Percentiles rank a stretch among this genome's conserved stretches.
Conservation (phyloP, 2,113 vertebrate genomes). For the Falco punctatus region DNA sequence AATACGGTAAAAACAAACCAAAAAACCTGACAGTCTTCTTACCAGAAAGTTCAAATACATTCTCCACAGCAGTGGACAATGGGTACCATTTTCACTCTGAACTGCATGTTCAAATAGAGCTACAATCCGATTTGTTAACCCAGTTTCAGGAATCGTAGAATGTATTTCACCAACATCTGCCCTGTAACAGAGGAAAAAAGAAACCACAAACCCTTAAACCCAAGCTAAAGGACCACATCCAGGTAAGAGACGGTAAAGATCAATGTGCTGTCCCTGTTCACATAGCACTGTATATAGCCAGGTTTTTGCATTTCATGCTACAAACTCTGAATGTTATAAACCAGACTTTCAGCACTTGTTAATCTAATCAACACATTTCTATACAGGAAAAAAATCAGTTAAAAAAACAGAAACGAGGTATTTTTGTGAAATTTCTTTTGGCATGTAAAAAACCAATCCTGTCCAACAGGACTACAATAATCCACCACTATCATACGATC, state of each 20-base stretch:
- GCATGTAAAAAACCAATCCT: neutral
- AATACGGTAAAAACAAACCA: neutral
- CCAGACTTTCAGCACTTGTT: neutral
- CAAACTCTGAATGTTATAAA: neutral
- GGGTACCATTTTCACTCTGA: slow-evolving; percentile 79
- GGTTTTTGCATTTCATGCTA: neutral
- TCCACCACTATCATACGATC: neutral
- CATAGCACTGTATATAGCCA: neutral
- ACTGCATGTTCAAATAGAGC: slow-evolving; percentile 87
- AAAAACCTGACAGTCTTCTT: slow-evolving; percentile 26
- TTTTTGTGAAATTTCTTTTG: neutral
- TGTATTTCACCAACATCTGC: slow-evolving; percentile 76
- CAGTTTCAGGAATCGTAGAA: slow-evolving; percentile 86
- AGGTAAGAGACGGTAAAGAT: neutral
- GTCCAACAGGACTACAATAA: neutral
- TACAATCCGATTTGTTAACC: slow-evolving; percentile 88
- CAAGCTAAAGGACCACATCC: neutral
- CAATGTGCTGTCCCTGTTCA: neutral
- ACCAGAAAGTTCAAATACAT: slow-evolving; percentile 94
- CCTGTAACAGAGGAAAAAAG: slow-evolving; percentile 70
- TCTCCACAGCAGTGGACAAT: slow-evolving; percentile 92
- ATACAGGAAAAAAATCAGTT: neutral
- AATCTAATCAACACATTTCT: neutral
- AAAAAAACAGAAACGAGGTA: neutral
- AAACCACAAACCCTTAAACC: neutral